Evolutionary conservation across 2,797 vertebrate species (phyloP), one percentile per base, ranked within the genome.

Genomic region (Paratrypauchen microcephalus): DNA sequence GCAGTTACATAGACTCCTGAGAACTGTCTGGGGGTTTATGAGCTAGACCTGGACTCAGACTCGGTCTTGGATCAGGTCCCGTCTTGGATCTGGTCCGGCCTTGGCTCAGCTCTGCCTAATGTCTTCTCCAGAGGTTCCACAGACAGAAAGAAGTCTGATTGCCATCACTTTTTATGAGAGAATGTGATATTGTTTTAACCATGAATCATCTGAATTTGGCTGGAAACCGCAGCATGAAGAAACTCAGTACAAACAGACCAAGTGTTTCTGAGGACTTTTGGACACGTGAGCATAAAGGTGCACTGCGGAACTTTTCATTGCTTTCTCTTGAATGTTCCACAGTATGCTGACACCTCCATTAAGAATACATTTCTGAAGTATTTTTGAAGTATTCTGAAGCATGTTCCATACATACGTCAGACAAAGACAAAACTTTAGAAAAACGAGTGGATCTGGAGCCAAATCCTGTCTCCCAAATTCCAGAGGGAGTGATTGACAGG

Each of bases 121-220:
- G 60, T 9, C 11, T 41, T 62, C 60, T 62, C 60, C 60, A 62
- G 60, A 62, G 60, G 36, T 36, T 62, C 11, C 21, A n/a, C 8
- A 24, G 60, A 62, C 32, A 41, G 36, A 41, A 62, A n/a, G 19
- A 62, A 62, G 32, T 62, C 59, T 62, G 60, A 62, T n/a, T 23
- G 60, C 36, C 15, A 21, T 12, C 8, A 21, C 19, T 6, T 19
- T n/a, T 61, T 39, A 61, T 41, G 60, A 23, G 19, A 4, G 36
- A 62, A 62, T 24, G n/a, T 62, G 36, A 62, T 23, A 62, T 61
- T 41, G 60, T 62, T 62, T 62, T 12, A 15, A 13, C n/a, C n/a
- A 23, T 61, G 59, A 61, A 61, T 39, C 59, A 39, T 61, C 32
- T 23, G 36, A 21, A 13, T 62, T 41, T 36, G 60, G 21, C 12